Base-by-base conservation (phyloP, 2,888 invertebrate genomes). In the Lamellibrachia satsuma region DNA sequence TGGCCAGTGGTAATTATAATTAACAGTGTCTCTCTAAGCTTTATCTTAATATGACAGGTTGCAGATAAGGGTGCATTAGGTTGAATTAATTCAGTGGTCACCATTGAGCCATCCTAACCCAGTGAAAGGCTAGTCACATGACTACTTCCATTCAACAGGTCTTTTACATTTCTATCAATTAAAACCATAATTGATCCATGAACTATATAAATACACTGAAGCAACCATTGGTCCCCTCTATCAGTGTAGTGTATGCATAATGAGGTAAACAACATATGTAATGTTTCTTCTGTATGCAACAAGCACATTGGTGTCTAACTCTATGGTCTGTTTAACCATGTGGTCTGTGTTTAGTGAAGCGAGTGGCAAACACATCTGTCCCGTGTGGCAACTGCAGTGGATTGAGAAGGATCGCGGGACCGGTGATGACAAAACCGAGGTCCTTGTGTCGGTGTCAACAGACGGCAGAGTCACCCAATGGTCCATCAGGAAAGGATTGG, bases 341-440 rank as follows among this genome's bases (percentile, higher is more conserved):
- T 75, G 75, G 75, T 75, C 22, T 52, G 51, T 52, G 93, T 94
- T 7, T 93, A 96, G 96, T 93, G 95, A 95, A 60, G 94, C 95
- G 7, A 93, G 94, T 51, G 95, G 96, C 57, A 96, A 96, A 93
- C 96, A 96, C 94, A 95, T 95, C 91, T 95, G 95, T 15, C 96
- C 96, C 52, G 96, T 96, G n/a, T 96, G 96, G 96, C 96, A 96
- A 94, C 94, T 96, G 75, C 94, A 94, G 93, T 96, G 96, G 96
- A 95, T 96, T 11, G 96, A 96, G 93, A 96, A 96, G 94, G 96
- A 96, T 92, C 93, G 95, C 90, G 96, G 95, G 15, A 95, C 95
- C 7, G 96, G 96, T 3, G 96, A 95, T 91, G 96, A 96, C 92
- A 94, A 94, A 4, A 93, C 95, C 22, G 96, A 96, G 94, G 96